Base-by-base conservation (phyloP, 2,797 vertebrate species). In the Crypturellus tataupa region DNA sequence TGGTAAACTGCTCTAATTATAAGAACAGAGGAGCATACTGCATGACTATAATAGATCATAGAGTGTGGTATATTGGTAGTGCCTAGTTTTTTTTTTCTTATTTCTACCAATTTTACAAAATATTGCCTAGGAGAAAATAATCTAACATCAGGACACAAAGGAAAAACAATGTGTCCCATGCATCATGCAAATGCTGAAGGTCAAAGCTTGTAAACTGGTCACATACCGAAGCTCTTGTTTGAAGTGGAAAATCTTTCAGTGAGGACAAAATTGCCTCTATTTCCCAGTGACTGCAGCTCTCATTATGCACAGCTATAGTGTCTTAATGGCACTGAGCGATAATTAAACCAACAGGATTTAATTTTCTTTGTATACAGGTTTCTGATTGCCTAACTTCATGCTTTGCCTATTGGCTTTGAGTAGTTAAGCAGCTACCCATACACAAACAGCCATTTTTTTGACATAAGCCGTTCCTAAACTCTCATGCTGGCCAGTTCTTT, bases 351-450 rank as follows among this genome's bases (percentile, higher is more conserved):
- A 95, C 67, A 95, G 71, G 71, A 93, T 89, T 92, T 93, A 80
- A 96, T 97, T 95, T 95, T 93, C 94, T 87, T 93, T 24, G 71
- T 84, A 88, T 79, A 83, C 83, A 95, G 81, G 65, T 87, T 95
- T 95, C 92, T 95, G 94, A 96, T 85, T 90, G 84, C 59, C 68
- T 89, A 78, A 91, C 63, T 90, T 88, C 76, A 88, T 40, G 47
- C 83, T 88, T 83, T 88, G 62, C 70, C 77, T 92, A 62, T 40
- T 87, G 94, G 77, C 68, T 65, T n/a, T 19, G 69, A 83, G 37
- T 6, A 86, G 55, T 6, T 72, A 25, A 89, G 49, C 25, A 83
- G 40, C 27, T 85, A 72, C 58, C 37, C 80, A 62, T 44, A 29
- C 46, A 62, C 33, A 87, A 93, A 90, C 0, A 89, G 33, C 37